Evolutionary conservation across 1,140 invertebrate species (phyloP), one percentile per base, ranked within the genome.

Genomic region (Zelostemma sp.): DNA sequence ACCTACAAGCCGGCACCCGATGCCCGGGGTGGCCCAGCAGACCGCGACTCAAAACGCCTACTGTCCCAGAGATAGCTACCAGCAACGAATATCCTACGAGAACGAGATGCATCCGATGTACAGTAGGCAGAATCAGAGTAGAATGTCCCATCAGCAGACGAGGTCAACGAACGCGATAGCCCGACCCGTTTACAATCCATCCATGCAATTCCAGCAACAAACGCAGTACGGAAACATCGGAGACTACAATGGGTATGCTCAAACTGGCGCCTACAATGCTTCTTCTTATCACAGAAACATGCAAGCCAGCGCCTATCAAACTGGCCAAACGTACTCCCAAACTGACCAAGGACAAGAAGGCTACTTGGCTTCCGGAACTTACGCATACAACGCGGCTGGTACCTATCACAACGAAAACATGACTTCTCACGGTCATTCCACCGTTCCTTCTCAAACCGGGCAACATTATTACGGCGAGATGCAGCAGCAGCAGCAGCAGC

Each of bases 21-120:
- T 80, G 1, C 67, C 80, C 4, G 38, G 74, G 0, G 60, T 65
- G 1, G 67, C 64, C 15, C 77, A 81, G 12, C 80, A 79, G 43
- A 62, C 72, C 0, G 69, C 76, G n/a, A 73, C 80, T 3, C 80
- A 86, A 43, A 81, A 60, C 28, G 62, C 64, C 11, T 82, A 85
- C 51, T 82, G 80, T 55, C 59, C 80, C 47, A 73, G 79, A 46
- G 82, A 82, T n/a, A 51, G 60, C 25, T 82, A 83, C 48, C 77
- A 79, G 17, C 73, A 80, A n/a, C 72, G 81, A 45, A 70, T 82
- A 14, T 49, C 79, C 1, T 84, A 83, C 25, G 71, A 75, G 21
- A 85, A 68, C 16, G 85, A 87, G 35, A 85, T 90, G 21, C 90
- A 90, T 74, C 86, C 90, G 0, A 80, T 86, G 17, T 82, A 88